phyloP scores from a whole-genome alignment of 2,113 vertebrate genomes.

The Chionodraco myersi region DNA sequence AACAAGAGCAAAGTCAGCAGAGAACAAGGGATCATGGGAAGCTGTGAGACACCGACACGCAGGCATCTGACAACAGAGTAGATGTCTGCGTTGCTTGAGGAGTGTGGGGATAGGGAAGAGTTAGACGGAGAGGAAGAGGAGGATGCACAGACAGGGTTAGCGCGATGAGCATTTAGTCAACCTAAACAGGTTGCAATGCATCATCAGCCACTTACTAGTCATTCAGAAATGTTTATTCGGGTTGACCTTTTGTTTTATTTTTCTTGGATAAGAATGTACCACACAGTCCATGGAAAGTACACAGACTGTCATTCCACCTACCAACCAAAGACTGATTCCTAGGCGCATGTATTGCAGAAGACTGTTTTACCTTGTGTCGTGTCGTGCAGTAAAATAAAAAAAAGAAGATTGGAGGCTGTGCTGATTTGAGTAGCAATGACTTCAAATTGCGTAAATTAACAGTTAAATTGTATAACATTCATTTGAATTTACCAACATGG shows the following conservation, averaged over 20 bases:
- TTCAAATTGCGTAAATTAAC: not conserved
- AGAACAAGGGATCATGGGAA: slow-evolving; percentile 95
- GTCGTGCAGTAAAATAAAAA: slow-evolving; percentile 1
- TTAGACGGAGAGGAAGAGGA: slow-evolving; percentile 57
- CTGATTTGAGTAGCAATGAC: not conserved
- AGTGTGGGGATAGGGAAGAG: slow-evolving; percentile 57
- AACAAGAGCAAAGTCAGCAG: slow-evolving; percentile 99
- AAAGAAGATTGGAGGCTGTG: not conserved
- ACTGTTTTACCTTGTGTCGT: slow-evolving; percentile 28
- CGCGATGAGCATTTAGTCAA: slow-evolving; percentile 77
- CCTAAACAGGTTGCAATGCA: slow-evolving; percentile 83
- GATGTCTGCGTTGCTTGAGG: slow-evolving; percentile 86
- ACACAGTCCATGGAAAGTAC: not conserved
- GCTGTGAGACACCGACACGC: slow-evolving; percentile 89
- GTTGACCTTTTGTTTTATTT: slow-evolving; percentile 1
- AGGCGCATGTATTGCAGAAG: slow-evolving; percentile 11
- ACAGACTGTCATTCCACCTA: slow-evolving; percentile 9
- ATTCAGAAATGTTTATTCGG: slow-evolving; percentile 59
- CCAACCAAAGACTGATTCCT: not conserved
- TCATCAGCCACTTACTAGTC: slow-evolving; percentile 84
- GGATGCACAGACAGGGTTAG: slow-evolving; percentile 72
- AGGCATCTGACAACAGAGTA: slow-evolving; percentile 88
- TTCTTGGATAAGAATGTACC: slow-evolving; percentile 8
- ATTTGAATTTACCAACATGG: not conserved
- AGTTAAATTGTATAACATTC: not conserved